Conservation (phyloP, 2,113 vertebrate species). For the Sapayoa aenigma region DNA sequence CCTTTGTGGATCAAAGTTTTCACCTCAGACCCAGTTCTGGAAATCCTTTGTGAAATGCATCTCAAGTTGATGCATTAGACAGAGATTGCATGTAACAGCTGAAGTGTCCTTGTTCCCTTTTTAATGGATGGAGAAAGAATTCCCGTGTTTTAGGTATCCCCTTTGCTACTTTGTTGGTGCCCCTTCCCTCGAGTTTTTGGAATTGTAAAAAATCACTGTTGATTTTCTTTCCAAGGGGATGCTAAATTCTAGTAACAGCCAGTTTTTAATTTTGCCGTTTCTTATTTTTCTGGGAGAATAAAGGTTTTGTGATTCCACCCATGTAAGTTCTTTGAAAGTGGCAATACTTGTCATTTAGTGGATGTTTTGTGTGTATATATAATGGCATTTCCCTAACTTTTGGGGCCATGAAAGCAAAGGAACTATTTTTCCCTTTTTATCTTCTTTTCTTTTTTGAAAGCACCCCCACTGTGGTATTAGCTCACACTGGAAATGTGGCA, state of each 20-base stretch:
- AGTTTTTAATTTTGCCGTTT: background rate
- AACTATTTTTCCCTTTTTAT: background rate
- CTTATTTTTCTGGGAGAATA: background rate
- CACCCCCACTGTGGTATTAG: background rate
- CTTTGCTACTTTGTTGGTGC: background rate
- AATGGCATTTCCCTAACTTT: background rate
- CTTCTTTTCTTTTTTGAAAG: rapidly evolving
- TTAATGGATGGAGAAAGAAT: background rate
- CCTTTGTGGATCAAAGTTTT: constrained; percentile 71
- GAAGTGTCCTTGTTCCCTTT: background rate
- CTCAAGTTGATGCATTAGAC: background rate
- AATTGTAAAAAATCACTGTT: background rate
- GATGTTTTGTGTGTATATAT: background rate
- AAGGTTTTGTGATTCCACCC: background rate
- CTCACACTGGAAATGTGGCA: background rate
- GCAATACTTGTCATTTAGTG: background rate
- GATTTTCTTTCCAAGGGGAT: background rate
- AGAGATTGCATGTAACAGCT: background rate
- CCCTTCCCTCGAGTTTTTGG: background rate
- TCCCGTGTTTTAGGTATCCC: background rate
- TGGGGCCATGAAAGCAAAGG: background rate
- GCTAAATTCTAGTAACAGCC: background rate
- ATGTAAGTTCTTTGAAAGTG: background rate
- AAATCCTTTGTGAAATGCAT: constrained; percentile 9
- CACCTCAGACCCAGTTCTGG: constrained; percentile 65